Base-by-base conservation (phyloP, 1,140 invertebrate genomes). In the Theocolax elegans region DNA sequence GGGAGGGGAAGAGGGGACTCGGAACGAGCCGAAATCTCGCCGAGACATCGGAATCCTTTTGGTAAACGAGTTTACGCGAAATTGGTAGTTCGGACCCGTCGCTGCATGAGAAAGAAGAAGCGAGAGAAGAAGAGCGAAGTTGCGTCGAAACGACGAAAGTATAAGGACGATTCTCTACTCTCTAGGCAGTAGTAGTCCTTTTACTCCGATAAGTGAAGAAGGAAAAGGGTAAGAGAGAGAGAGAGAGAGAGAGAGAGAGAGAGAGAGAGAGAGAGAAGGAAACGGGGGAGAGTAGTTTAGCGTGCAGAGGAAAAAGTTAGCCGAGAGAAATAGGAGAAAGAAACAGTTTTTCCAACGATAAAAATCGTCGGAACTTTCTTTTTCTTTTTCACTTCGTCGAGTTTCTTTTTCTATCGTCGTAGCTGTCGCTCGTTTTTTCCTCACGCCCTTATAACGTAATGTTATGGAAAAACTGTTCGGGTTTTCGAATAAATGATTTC, bases 51-150 rank as follows among this genome's bases (percentile, higher is more conserved):
- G 49, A 67, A 65, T 71, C 53, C 63, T 58, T 59, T 58, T 38
- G 51, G 58, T 71, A 71, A 71, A 65, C 60, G 60, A 71, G 68
- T 71, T 71, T 71, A 65, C 60, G 53, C 48, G 53, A 59, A 71
- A 71, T 66, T 71, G 69, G 54, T 60, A 62, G 54, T 71, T 74
- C 64, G 58, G 48, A 60, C 54, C 60, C 58, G 58, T 42, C 15
- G 59, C 64, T 69, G 46, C 67, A 66, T 23, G 56, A 44, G 53
- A 67, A 64, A 72, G 58, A 72, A 53, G n/a, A n/a, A n/a, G n/a
- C 64, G 51, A 40, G 64, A 60, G 72, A 56, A 72, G 66, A 67
- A 58, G 42, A 56, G 35, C 29, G 29, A 71, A 53, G 72, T 67
- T 60, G 38, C 21, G 48, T 54, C 42, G 58, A 67, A 64, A 71